Evolutionary conservation across 2,113 vertebrate genomes (phyloP).

Genomic region (Glareola pratincola): DNA sequence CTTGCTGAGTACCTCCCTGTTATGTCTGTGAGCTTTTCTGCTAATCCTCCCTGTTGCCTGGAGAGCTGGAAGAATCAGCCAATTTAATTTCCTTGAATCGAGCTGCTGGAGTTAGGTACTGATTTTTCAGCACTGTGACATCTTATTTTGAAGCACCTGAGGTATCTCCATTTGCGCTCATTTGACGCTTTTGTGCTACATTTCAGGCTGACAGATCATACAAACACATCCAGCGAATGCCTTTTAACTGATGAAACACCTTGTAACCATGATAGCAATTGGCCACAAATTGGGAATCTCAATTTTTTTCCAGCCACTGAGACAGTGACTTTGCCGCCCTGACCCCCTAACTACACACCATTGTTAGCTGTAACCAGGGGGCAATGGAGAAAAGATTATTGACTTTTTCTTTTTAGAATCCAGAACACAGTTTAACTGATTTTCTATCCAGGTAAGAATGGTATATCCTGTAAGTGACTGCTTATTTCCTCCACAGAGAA

Average conservation of each 20-base stretch:
- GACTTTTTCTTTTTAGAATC: not conserved
- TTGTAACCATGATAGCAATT: not conserved
- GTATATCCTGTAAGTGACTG: not conserved
- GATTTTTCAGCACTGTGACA: conserved; percentile 36
- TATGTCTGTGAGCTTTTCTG: not conserved
- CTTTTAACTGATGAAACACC: conserved; percentile 10
- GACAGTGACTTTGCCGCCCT: not conserved
- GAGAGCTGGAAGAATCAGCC: not conserved
- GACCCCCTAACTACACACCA: not conserved
- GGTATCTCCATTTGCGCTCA: conserved; percentile 12
- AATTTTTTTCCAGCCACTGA: not conserved
- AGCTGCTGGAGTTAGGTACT: not conserved
- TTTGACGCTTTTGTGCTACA: not conserved
- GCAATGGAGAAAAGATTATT: not conserved
- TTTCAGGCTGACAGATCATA: not conserved
- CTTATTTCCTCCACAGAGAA: conserved; percentile 16
- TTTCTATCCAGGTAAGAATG: not conserved
- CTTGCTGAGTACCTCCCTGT: not conserved
- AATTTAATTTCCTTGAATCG: not conserved
- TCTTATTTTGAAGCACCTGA: conserved; percentile 36
- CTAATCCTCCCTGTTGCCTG: not conserved
- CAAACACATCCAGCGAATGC: not conserved
- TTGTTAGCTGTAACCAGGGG: not conserved
- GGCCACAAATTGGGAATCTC: not conserved
- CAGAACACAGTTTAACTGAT: not conserved